Conservation (phyloP, 2,113 vertebrate species). For the Prinia subflava region DNA sequence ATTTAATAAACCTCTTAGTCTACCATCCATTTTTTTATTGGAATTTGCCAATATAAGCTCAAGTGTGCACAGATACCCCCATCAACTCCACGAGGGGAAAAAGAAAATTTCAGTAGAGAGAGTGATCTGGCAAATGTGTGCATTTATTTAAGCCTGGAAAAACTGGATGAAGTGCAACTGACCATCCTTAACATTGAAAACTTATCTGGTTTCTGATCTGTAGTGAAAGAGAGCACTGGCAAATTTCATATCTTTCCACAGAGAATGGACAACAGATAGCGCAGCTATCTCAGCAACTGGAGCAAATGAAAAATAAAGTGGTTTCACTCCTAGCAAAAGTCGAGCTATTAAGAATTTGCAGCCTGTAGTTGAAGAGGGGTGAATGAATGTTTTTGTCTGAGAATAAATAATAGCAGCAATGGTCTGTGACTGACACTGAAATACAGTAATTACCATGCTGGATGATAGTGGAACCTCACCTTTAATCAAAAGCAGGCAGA, state of each 20-base stretch:
- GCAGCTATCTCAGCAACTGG: background rate
- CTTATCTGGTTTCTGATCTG: background rate
- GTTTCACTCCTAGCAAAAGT: background rate
- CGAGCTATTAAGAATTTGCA: background rate
- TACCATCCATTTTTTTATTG: background rate
- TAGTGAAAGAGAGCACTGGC: background rate
- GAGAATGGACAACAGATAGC: background rate
- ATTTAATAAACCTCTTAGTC: background rate
- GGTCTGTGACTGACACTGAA: background rate
- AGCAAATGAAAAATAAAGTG: background rate
- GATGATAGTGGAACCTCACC: background rate
- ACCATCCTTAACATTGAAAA: background rate
- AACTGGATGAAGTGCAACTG: background rate
- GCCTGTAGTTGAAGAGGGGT: background rate
- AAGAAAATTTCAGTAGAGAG: background rate
- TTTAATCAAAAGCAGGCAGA: background rate
- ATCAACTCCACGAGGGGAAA: background rate
- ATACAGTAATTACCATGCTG: background rate
- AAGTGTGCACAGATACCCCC: background rate
- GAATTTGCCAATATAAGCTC: background rate
- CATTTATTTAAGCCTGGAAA: background rate
- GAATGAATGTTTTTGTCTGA: background rate
- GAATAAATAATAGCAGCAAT: conserved; percentile 3
- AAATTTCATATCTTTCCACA: background rate
- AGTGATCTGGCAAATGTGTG: rapidly evolving